Evolutionary conservation across 2,888 invertebrate genomes (phyloP), one percentile per base, ranked within the genome.

Genomic region (Drosophila nigritarsus): DNA sequence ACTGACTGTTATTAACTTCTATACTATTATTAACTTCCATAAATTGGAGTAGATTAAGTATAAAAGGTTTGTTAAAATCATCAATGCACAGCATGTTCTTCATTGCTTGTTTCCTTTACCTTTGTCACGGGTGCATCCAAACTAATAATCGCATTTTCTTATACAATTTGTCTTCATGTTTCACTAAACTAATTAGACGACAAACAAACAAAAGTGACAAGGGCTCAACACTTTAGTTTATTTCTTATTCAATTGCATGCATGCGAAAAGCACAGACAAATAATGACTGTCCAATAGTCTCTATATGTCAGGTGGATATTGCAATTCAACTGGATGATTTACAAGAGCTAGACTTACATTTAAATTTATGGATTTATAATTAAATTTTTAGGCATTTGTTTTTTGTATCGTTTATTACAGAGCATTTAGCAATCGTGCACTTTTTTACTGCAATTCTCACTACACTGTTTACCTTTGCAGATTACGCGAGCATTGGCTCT

Each of bases 151-250:
- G 54, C 29, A 61, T 74, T 69, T 65, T 48, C 50, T 75, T 54
- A 48, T 51, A 36, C 34, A 71, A 63, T 42, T 69, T 42, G 40
- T 61, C 6, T 59, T 49, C 36, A 45, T 15, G 58, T 65, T 73
- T 50, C 49, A 62, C 72, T 74, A 71, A 71, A 82, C 82, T 65
- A 72, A 85, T 85, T 82, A 77, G 67, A 74, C 54, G 55, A 45
- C 60, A 69, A 78, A 64, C 61, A 70, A 68, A 69, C 29, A 60
- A 63, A 45, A 53, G 50, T 29, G 61, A 20, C 42, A 50, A 55
- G 32, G 61, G 55, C 29, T 51, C 42, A 56, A 61, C 48, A 54
- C 50, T 49, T 54, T 45, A 32, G 64, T 61, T 55, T 50, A 9
- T 66, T 60, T 77, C 58, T 70, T 50, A 54, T 53, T 78, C 53